Conservation (phyloP, 2,113 vertebrate species). For the human (Homo sapiens) region DNA sequence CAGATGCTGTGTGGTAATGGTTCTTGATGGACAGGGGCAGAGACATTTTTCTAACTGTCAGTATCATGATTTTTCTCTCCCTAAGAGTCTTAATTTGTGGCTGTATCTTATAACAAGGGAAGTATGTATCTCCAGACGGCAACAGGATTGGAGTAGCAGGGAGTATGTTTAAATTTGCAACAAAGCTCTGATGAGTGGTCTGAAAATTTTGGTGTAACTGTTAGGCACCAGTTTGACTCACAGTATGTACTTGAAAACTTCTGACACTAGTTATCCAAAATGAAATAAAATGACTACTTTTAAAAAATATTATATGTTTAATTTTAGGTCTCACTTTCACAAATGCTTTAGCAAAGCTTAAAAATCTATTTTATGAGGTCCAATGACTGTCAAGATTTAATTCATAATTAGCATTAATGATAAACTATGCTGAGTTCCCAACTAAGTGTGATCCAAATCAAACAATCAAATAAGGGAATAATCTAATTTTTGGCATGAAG, state of each 20-base stretch:
- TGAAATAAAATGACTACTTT: constrained; percentile 2
- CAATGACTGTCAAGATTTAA: not conserved
- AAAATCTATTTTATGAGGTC: not conserved
- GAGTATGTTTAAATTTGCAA: constrained; percentile 1
- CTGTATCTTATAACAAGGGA: constrained; percentile 47
- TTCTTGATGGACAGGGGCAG: constrained; percentile 6
- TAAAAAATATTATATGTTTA: not conserved
- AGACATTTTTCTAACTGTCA: constrained; percentile 54
- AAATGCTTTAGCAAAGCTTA: not conserved
- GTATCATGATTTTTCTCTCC: constrained; percentile 21
- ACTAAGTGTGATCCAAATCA: not conserved
- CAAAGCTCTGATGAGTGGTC: not conserved
- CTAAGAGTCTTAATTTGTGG: not conserved
- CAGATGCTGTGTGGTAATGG: constrained; percentile 47
- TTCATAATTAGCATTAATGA: not conserved
- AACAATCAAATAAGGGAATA: not conserved
- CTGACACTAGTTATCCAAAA: not conserved
- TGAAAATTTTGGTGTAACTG: not conserved
- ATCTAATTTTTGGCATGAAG: not conserved
- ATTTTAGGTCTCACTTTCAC: not conserved
- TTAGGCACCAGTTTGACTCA: not conserved
- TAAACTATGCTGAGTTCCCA: not conserved
- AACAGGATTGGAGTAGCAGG: not conserved
- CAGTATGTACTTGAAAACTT: not conserved
- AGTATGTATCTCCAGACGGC: not conserved